Percentiles rank a stretch among this genome's conserved stretches.
These are phyloP conservation scores for Chironomus riparius DNA, from an alignment of 2,888 invertebrate genomes.

Conservation along the genomic window DNA sequence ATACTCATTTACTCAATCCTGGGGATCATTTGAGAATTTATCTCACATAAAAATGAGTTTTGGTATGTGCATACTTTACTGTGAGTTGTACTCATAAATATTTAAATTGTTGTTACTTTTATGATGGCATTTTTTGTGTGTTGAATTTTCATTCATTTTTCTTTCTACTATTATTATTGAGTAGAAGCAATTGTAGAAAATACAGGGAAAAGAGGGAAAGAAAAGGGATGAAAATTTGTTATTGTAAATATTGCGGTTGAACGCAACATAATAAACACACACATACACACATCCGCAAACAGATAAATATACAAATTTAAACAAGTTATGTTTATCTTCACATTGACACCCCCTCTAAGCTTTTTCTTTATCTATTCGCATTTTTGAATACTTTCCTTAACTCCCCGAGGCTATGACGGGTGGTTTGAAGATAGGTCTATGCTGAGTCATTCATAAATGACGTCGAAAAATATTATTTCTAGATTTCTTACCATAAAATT, in stretches of 20 bases:
- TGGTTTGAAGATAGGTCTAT: no score
- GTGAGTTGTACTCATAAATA: conserved; percentile 14
- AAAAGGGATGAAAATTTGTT: background rate
- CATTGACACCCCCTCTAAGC: background rate
- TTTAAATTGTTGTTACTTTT: conserved; percentile 23
- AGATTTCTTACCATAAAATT: no score
- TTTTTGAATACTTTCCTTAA: background rate
- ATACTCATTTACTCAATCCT: conserved; percentile 11
- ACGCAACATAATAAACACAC: conserved; percentile 3
- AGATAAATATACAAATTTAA: background rate
- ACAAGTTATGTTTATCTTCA: background rate
- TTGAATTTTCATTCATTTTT: no score
- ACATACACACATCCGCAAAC: background rate
- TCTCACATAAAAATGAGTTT: background rate
- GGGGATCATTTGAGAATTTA: conserved; percentile 15
- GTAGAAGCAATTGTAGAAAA: background rate
- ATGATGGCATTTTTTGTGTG: conserved; percentile 16
- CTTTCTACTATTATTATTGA: background rate
- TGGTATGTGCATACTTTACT: background rate
- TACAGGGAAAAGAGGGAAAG: background rate
- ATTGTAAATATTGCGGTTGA: conserved; percentile 21
- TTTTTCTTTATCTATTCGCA: no score
- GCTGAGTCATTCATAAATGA: no score
- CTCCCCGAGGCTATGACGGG: background rate
- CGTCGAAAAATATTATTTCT: no score